Evolutionary conservation across 1,140 invertebrate genomes (phyloP).

Genomic region (Hyphantria cunea): DNA sequence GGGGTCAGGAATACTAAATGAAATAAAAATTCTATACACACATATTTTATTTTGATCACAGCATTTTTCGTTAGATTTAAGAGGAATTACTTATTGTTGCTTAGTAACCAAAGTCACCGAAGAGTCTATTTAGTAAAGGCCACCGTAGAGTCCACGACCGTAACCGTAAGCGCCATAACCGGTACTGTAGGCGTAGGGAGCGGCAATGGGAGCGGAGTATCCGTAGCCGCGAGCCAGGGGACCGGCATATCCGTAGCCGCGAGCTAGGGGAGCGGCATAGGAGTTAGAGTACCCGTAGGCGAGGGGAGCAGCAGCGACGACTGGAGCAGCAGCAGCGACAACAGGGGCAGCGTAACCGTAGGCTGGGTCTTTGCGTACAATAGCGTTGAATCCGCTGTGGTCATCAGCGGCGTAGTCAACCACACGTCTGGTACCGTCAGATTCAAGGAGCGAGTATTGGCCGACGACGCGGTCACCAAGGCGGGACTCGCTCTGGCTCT

Average conservation of each 20-base stretch:
- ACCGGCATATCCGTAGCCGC: background rate
- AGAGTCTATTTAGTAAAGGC: no score
- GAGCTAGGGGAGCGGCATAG: background rate
- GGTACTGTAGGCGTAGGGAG: background rate
- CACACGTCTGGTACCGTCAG: background rate
- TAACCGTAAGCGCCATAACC: background rate
- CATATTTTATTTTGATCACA: no score
- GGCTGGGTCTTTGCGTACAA: background rate
- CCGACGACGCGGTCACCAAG: background rate
- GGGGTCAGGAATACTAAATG: no score
- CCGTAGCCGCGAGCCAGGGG: no score
- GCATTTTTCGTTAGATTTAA: no score
- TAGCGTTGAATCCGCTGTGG: background rate
- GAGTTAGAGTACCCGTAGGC: background rate
- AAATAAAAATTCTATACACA: no score
- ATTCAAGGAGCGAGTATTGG: background rate
- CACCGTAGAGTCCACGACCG: background rate
- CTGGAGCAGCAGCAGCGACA: background rate
- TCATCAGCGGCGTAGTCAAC: background rate
- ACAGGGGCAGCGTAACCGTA: background rate
- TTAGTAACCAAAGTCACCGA: no score
- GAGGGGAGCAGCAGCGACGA: background rate
- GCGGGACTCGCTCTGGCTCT: background rate
- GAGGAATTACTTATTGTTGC: no score
- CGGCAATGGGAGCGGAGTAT: no score